Conservation (phyloP, 2,888 invertebrate species). For the Tetramorium bicarinatum region DNA sequence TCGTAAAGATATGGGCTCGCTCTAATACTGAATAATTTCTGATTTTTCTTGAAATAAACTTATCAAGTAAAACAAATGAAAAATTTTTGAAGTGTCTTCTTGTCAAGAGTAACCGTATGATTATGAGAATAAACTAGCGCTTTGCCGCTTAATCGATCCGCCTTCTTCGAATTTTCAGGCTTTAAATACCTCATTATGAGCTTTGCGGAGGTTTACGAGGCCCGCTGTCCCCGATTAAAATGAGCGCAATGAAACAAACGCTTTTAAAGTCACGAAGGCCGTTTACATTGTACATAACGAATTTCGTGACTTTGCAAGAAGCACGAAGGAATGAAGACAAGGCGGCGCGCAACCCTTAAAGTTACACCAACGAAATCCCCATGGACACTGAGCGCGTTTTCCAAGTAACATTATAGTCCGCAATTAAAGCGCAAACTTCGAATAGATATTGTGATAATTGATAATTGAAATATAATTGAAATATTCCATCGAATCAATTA, state of each 20-base stretch:
- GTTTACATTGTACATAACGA: slow-evolving; percentile 67
- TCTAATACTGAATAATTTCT: not conserved
- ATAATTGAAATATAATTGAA: slow-evolving; percentile 8
- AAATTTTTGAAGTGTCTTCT: not conserved
- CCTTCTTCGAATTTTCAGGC: slow-evolving; percentile 55
- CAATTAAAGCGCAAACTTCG: slow-evolving; percentile 48
- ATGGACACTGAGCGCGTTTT: slow-evolving; percentile 27
- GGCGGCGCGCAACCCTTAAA: slow-evolving; percentile 62
- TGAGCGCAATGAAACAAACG: slow-evolving; percentile 71
- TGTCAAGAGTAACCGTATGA: slow-evolving; percentile 31
- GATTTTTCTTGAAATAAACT: slow-evolving; percentile 10
- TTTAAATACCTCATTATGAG: slow-evolving; percentile 57
- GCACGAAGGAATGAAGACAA: slow-evolving; percentile 63
- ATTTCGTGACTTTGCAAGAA: slow-evolving; percentile 72
- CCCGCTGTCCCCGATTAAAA: slow-evolving; percentile 71
- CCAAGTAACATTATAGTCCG: slow-evolving; percentile 42
- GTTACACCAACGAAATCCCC: slow-evolving; percentile 59
- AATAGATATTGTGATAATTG: slow-evolving; percentile 8
- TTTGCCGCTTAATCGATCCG: slow-evolving; percentile 51
- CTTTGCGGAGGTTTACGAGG: slow-evolving; percentile 66
- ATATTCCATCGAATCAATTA: not conserved
- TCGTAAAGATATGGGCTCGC: not conserved
- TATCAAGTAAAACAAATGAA: not conserved
- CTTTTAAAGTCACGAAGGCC: slow-evolving; percentile 69
- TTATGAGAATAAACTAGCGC: slow-evolving; percentile 47